phyloP scores from a whole-genome alignment of 2,797 vertebrate species.

The Delichon dasypus region DNA sequence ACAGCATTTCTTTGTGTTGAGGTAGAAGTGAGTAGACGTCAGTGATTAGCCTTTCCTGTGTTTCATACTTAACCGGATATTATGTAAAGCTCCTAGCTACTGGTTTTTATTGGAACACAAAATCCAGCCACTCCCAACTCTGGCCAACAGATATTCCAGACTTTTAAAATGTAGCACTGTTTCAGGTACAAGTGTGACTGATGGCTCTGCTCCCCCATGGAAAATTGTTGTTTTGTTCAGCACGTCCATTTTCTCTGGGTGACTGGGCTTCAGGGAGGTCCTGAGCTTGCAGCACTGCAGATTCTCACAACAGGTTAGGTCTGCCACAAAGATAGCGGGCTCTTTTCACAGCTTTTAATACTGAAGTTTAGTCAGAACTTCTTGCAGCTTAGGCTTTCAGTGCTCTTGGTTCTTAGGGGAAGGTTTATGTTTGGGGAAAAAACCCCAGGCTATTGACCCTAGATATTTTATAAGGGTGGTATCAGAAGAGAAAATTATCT shows the following conservation, averaged over 20 bases:
- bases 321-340: background rate
- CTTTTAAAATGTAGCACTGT: background rate
- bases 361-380: background rate
- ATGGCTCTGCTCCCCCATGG: fast-evolving
- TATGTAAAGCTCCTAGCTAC: background rate
- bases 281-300: background rate
- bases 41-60: background rate
- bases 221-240: background rate
- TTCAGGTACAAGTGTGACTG: background rate
- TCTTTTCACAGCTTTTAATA: background rate
- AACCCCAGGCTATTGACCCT: background rate
- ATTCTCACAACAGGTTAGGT: background rate
- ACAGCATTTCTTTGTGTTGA: background rate
- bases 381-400: background rate
- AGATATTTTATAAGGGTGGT: background rate
- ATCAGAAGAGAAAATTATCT: background rate
- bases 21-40: background rate
- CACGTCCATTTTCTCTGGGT: background rate
- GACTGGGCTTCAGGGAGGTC: background rate
- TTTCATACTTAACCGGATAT: background rate
- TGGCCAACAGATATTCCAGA: background rate
- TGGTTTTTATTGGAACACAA: background rate
- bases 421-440: background rate
- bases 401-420: background rate
- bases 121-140: background rate